Base-by-base conservation (phyloP, 1,140 invertebrate species). In the Tetramorium simillimum region DNA sequence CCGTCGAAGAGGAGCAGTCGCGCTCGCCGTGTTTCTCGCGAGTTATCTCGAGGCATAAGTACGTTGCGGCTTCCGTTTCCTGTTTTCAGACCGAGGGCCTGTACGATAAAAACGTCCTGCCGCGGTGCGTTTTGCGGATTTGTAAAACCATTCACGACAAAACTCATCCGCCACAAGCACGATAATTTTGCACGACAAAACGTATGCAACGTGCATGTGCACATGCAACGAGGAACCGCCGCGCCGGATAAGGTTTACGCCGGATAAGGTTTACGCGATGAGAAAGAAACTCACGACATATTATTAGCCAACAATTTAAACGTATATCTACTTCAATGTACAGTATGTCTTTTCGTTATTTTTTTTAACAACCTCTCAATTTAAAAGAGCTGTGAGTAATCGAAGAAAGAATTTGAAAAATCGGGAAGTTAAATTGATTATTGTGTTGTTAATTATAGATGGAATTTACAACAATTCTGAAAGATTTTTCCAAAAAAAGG, bases 21-120 rank as follows among this genome's bases (percentile, higher is more conserved):
- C 18, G 65, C 63, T 75, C 63, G 60, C 56, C 63, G 46, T 82
- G 49, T 82, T 81, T 80, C 76, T 80, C 76, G 67, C 77, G 85
- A 87, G 43, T 78, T 92, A 92, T 92, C 88, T 58, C 51, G 46
- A 24, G 21, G 49, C 77, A n/a, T 87, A 90, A 91, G 76, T 69
- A 70, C 89, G 88, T 70, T 80, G 91, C 33, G 49, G 86, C 56
- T 90, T 93, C 92, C 92, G 92, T 89, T 93, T 92, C 91, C 92
- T 91, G 92, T 92, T 86, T 91, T 87, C 63, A 80, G 18, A 14
- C 72, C 21, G 78, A 78, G 73, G 60, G 37, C 33, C 69, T 60
- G 58, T 60, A 80, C 72, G 91, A 91, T 91, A 92, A 92, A 88
- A 62, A 51, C 89, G 73, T 87, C 58, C 80, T 88, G 69, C 78